A percentile compares a stretch with the other conserved stretches of the same genome.
Evolutionary conservation across 2,113 vertebrate genomes (phyloP).

Genomic region (Cyprinodon brontotheroides): DNA sequence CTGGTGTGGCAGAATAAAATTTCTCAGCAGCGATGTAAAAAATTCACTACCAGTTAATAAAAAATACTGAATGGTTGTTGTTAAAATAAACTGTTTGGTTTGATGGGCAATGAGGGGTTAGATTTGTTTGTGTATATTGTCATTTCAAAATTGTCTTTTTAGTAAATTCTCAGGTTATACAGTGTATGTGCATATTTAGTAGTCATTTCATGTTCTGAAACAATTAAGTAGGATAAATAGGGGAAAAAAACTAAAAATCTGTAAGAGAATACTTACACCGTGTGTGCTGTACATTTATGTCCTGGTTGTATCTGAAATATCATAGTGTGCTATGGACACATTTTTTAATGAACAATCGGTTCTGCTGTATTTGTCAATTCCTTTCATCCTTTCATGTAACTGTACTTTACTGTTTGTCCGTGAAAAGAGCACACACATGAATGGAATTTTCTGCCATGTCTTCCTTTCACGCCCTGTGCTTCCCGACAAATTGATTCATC

Average conservation of each 20-base stretch:
- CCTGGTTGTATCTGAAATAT: slow-evolving; percentile 8
- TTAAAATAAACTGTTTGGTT: no score
- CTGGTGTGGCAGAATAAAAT: no score
- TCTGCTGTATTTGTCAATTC: slow-evolving; percentile 13
- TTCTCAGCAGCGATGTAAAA: no score
- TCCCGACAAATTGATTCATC: slow-evolving; percentile 31
- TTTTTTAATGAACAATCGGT: slow-evolving; percentile 8
- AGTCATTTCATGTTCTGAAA: no score
- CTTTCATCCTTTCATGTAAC: not conserved
- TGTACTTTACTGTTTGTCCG: not conserved
- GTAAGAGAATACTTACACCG: not conserved
- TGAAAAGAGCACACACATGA: not conserved
- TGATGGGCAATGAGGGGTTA: no score
- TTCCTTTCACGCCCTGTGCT: slow-evolving; percentile 8
- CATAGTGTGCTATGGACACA: slow-evolving; percentile 14
- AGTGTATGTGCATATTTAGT: no score
- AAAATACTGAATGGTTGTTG: no score
- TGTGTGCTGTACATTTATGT: not conserved
- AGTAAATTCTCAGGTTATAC: no score
- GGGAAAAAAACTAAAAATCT: not conserved
- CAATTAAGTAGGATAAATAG: not conserved
- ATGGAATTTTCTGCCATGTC: not conserved
- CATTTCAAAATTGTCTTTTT: no score
- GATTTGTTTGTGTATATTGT: no score
- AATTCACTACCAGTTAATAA: no score